phyloP scores from a whole-genome alignment of 2,888 invertebrate species.

The Trichacis sp. region DNA sequence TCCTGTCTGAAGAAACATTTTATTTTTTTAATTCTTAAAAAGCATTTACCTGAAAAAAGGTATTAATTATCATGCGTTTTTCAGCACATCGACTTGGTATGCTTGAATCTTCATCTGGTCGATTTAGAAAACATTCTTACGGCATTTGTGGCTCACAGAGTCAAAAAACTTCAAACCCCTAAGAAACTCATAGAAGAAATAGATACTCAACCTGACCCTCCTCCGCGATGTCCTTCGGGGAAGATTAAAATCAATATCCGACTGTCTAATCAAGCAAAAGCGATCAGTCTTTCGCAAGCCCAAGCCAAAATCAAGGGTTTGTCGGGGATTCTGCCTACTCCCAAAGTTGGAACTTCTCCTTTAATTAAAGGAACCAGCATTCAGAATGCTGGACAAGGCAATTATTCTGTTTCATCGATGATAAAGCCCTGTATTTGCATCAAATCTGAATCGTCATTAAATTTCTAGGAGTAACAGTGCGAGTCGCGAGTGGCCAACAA shows the following conservation, averaged over 20 bases:
- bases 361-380: slow-evolving; percentile 61
- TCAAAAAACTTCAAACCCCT: slow-evolving; percentile 80
- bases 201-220: slow-evolving; percentile 72
- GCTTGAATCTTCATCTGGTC: slow-evolving; percentile 76
- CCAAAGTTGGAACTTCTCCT: slow-evolving; percentile 67
- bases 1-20: slow-evolving; percentile 54
- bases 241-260: slow-evolving; percentile 75
- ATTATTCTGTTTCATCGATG: no score
- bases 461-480: slow-evolving; percentile 60
- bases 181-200: slow-evolving; percentile 79
- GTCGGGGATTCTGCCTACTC: slow-evolving; percentile 60
- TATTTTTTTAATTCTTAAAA: slow-evolving; percentile 11
- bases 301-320: slow-evolving; percentile 59
- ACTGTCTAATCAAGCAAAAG: slow-evolving; percentile 63
- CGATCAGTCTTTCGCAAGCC: slow-evolving; percentile 43
- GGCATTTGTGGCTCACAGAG: slow-evolving; percentile 88
- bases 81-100: slow-evolving; percentile 77
- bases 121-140: slow-evolving; percentile 79
- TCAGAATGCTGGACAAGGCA: slow-evolving; percentile 61
- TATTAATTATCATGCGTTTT: slow-evolving; percentile 52
- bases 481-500: slow-evolving; percentile 67
- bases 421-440: no score
- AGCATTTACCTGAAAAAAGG: no score
- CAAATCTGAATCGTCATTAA: neutral
- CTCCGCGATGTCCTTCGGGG: slow-evolving; percentile 76